Percentiles rank a stretch among this genome's conserved stretches.
These are phyloP conservation scores for Coturnix japonica DNA, from an alignment of 2,113 vertebrate species.

Conservation along the genomic window DNA sequence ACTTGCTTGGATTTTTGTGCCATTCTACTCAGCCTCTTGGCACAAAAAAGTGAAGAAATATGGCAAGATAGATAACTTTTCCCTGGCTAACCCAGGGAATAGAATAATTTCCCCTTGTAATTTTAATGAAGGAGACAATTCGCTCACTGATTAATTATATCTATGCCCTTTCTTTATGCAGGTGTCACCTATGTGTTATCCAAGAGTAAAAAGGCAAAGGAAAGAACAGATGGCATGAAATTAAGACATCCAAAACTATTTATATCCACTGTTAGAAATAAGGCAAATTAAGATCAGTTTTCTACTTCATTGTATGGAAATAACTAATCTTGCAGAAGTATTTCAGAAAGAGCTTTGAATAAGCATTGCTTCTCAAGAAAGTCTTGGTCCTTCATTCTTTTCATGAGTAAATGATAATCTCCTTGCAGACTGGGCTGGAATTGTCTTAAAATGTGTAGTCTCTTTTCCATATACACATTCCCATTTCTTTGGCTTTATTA, in stretches of 20 bases:
- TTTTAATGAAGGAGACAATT: not conserved
- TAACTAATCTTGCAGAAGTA: not conserved
- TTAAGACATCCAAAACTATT: not conserved
- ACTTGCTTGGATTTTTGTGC: accelerated
- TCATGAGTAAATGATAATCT: not conserved
- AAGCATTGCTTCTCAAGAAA: not conserved
- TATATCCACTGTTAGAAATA: not conserved
- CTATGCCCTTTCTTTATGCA: not conserved
- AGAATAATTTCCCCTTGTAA: not conserved
- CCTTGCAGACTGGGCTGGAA: not conserved
- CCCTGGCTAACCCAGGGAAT: not conserved
- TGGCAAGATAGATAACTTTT: not conserved
- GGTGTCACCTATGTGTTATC: not conserved
- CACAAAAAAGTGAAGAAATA: not conserved
- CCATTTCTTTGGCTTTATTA: not conserved
- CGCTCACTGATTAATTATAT: not conserved
- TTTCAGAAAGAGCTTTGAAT: not conserved
- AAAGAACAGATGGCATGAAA: not conserved
- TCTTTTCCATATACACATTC: not conserved
- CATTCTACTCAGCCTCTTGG: not conserved
- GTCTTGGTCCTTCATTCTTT: not conserved
- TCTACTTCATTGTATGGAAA: not conserved
- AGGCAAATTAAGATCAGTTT: not conserved
- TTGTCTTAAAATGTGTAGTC: accelerated
- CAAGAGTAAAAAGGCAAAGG: not conserved